phyloP scores from a whole-genome alignment of 2,113 vertebrate species.

The Ptilonorhynchus violaceus region DNA sequence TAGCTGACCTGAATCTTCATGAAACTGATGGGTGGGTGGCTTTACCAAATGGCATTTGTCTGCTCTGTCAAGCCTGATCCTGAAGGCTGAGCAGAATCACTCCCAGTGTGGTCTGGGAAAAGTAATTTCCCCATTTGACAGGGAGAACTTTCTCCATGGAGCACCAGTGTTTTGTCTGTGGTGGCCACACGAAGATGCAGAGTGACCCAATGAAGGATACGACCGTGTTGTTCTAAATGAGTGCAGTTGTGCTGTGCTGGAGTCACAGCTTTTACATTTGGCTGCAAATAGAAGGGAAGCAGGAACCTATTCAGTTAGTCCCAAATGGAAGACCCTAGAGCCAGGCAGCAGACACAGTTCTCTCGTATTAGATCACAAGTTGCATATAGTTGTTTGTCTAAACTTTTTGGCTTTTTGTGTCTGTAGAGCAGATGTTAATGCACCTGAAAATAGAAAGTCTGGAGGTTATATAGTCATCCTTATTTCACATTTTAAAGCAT shows the following conservation, averaged over 20 bases:
- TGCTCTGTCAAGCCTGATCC: neutral
- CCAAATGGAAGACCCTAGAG: neutral
- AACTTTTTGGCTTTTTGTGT: neutral
- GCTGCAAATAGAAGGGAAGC: neutral
- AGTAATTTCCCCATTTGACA: neutral
- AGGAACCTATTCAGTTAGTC: neutral
- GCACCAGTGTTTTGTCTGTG: neutral
- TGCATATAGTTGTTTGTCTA: conserved; percentile 3
- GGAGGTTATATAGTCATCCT: neutral
- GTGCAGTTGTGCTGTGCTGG: neutral
- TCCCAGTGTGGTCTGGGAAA: neutral
- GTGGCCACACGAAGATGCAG: rapidly evolving
- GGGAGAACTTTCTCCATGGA: neutral
- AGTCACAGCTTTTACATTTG: neutral
- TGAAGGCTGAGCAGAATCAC: neutral
- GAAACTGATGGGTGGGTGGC: neutral
- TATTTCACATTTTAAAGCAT: neutral
- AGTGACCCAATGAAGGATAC: rapidly evolving
- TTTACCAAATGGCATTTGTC: neutral
- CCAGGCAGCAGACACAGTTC: neutral
- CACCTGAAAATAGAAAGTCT: conserved; percentile 47
- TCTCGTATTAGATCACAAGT: neutral
- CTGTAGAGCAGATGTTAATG: neutral
- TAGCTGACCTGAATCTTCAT: neutral
- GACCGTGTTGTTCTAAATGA: rapidly evolving